Evolutionary conservation across 2,888 invertebrate species (phyloP).

Genomic region (Crepidodera aurea): DNA sequence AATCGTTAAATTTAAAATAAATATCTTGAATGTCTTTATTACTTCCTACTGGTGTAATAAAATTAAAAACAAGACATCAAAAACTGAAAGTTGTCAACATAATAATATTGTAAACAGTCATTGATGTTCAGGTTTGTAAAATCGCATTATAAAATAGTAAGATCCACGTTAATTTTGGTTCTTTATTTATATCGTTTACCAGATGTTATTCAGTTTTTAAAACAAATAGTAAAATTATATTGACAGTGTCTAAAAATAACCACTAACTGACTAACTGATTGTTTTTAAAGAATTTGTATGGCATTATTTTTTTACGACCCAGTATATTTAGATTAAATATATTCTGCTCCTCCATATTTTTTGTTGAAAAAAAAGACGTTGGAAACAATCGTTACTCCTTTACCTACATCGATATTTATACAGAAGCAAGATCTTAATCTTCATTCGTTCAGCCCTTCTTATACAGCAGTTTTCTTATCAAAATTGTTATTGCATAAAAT

Average conservation of each 20-base stretch:
- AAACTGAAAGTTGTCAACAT: slow-evolving; percentile 4
- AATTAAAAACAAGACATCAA: background rate
- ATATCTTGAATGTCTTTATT: background rate
- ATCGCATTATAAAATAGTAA: slow-evolving; percentile 5
- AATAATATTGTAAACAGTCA: background rate
- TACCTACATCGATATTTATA: background rate
- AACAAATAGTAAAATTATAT: background rate
- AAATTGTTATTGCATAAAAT: slow-evolving; percentile 17
- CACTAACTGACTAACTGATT: too few species aligned
- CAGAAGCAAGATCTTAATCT: slow-evolving; percentile 15
- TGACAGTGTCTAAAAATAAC: too few species aligned
- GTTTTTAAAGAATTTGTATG: too few species aligned
- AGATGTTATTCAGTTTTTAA: slow-evolving; percentile 1
- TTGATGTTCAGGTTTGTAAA: slow-evolving; percentile 9
- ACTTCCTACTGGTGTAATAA: slow-evolving; percentile 11
- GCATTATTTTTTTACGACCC: too few species aligned
- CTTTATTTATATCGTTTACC: background rate
- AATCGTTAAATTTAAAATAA: slow-evolving; percentile 7
- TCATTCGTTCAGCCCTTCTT: background rate
- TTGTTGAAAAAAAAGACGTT: slow-evolving; percentile 7
- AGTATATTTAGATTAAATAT: too few species aligned
- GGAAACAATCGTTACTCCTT: background rate
- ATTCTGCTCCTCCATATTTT: too few species aligned
- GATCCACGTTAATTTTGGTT: slow-evolving; percentile 7
- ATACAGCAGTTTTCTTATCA: slow-evolving; percentile 8